Percentiles rank a stretch among this genome's conserved stretches.
These are phyloP conservation scores for Protodeltote pygarga DNA, from an alignment of 2,888 invertebrate genomes.

Conservation along the genomic window DNA sequence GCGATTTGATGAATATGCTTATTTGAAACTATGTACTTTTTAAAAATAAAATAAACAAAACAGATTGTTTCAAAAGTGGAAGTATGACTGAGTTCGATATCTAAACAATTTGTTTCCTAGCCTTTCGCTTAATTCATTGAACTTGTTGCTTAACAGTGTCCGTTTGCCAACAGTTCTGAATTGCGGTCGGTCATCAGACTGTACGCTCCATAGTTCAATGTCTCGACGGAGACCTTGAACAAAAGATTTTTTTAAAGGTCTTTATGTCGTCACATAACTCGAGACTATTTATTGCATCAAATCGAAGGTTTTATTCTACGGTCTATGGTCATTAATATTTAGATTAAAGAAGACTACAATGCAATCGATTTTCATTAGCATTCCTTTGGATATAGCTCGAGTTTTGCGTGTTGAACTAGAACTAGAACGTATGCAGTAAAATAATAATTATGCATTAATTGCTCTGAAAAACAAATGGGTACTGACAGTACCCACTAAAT, in stretches of 20 bases:
- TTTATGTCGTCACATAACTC: conserved; percentile 50
- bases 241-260: conserved; percentile 47
- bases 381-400: conserved; percentile 2
- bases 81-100: conserved; percentile 26
- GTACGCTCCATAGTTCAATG: conserved; percentile 71
- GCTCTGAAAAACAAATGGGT: no score
- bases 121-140: conserved; percentile 59
- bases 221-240: conserved; percentile 63
- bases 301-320: conserved; percentile 32
- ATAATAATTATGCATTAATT: no score
- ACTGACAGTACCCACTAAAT: no score
- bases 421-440: no score
- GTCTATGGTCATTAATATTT: conserved; percentile 15
- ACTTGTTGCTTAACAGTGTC: conserved; percentile 59
- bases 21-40: neutral
- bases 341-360: conserved; percentile 20
- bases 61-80: conserved; percentile 14
- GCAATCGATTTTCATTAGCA: conserved; percentile 17
- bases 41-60: conserved; percentile 3
- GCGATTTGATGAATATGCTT: no score
- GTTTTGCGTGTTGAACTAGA: conserved; percentile 12
- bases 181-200: conserved; percentile 69
- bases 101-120: conserved; percentile 38
- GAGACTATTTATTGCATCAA: conserved; percentile 41
- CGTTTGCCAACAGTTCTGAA: conserved; percentile 63